Evolutionary conservation across 2,113 vertebrate genomes (phyloP).

Genomic region (Hemichromis elongatus): DNA sequence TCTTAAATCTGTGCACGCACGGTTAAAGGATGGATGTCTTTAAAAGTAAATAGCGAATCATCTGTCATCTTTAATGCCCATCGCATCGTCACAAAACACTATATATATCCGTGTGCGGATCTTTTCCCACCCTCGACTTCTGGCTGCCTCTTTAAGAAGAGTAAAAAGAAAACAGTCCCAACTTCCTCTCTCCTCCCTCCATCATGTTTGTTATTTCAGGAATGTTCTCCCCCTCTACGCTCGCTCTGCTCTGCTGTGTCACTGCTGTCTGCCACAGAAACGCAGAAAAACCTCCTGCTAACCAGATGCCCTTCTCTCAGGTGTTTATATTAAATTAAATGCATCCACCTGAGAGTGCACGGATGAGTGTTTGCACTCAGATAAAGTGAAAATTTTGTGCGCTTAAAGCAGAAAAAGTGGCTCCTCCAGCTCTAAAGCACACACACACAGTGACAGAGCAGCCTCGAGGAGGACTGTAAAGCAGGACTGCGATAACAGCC

Average conservation of each 20-base stretch:
- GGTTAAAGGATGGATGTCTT: not conserved
- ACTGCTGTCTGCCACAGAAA: not conserved
- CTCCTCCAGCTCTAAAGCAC: not conserved
- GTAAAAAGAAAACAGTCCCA: not conserved
- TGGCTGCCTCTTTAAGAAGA: slow-evolving; percentile 43
- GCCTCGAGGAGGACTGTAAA: not conserved
- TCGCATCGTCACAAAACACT: rapidly evolving
- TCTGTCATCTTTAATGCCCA: rapidly evolving
- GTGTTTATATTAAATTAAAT: not conserved
- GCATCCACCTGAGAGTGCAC: not conserved
- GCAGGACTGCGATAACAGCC: not conserved
- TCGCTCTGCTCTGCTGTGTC: slow-evolving; percentile 49
- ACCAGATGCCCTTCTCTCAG: not conserved
- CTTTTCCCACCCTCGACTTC: not conserved
- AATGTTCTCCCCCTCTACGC: slow-evolving; percentile 55
- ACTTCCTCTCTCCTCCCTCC: slow-evolving; percentile 51
- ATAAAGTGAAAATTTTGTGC: not conserved
- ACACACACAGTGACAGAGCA: not conserved
- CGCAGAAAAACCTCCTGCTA: rapidly evolving
- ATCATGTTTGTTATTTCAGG: slow-evolving; percentile 59
- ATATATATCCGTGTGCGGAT: not conserved
- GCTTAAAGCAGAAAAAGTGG: not conserved
- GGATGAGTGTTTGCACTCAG: not conserved
- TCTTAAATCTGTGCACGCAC: not conserved
- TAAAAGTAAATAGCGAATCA: not conserved